Evolutionary conservation across 1,140 invertebrate genomes (phyloP).

Genomic region (Drosophila asahinai): DNA sequence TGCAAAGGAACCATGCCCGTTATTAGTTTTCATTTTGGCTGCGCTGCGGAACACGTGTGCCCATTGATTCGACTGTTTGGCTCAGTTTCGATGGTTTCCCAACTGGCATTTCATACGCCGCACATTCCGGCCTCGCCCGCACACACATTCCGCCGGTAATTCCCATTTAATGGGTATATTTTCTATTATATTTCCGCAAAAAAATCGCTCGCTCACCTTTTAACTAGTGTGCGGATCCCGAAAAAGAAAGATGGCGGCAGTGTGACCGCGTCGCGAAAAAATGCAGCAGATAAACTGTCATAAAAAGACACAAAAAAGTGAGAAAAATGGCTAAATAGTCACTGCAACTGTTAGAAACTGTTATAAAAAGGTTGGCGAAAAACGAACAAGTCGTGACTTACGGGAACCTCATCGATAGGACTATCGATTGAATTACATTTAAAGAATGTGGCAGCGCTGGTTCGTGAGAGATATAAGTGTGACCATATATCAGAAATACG

Average conservation of each 20-base stretch:
- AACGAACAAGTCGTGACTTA: not conserved
- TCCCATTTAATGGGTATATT: constrained; percentile 30
- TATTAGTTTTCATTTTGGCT: constrained; percentile 41
- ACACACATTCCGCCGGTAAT: constrained; percentile 15
- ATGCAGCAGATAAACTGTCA: not conserved
- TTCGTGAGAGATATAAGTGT: no score
- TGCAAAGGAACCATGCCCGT: constrained; percentile 57
- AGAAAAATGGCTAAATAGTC: not conserved
- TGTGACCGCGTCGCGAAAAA: constrained; percentile 4
- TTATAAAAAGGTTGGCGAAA: not conserved
- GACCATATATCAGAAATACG: no score
- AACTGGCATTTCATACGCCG: constrained; percentile 28
- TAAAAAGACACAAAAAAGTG: not conserved
- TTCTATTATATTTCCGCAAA: constrained; percentile 50
- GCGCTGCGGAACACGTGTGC: constrained; percentile 62
- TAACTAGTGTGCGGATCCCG: constrained; percentile 81
- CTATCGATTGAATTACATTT: not conserved
- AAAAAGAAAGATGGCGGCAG: constrained; percentile 81
- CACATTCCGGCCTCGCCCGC: constrained; percentile 6
- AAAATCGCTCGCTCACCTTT: constrained; percentile 68
- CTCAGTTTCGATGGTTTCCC: not conserved
- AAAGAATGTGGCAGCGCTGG: not conserved
- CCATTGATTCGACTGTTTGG: constrained; percentile 18
- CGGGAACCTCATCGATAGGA: not conserved
- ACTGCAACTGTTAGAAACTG: not conserved